These are phyloP conservation scores for Drymonia ruficornis DNA, from an alignment of 2,888 invertebrate species.

Conservation along the genomic window DNA sequence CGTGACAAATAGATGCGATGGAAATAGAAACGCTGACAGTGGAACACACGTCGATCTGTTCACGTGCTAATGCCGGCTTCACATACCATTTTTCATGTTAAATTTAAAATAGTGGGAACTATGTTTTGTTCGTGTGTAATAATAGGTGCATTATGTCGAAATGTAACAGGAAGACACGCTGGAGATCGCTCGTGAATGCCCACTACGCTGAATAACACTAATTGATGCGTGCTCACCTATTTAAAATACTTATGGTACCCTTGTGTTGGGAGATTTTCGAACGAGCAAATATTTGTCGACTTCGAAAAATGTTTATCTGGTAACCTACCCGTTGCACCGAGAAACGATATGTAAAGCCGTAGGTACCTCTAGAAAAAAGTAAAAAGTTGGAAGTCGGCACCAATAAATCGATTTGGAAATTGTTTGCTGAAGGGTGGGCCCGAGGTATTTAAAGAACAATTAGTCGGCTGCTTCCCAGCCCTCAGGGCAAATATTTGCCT, in stretches of 20 bases:
- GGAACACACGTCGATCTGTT: slow-evolving; percentile 74
- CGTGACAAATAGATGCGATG: slow-evolving; percentile 76
- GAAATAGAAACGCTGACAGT: slow-evolving; percentile 79
- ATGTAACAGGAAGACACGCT: slow-evolving; percentile 29
- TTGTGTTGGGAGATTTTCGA: slow-evolving; percentile 26
- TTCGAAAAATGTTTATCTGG: slow-evolving; percentile 61
- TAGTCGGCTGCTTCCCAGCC: slow-evolving; percentile 80
- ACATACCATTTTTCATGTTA: slow-evolving; percentile 81
- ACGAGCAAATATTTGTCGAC: slow-evolving; percentile 55
- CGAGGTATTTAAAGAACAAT: slow-evolving; percentile 83
- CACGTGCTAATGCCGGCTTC: slow-evolving; percentile 59
- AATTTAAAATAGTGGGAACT: slow-evolving; percentile 67
- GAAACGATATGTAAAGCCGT: slow-evolving; percentile 46
- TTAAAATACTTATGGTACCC: slow-evolving; percentile 8
- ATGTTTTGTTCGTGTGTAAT: slow-evolving; percentile 38
- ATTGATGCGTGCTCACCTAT: slow-evolving; percentile 7
- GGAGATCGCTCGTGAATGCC: slow-evolving; percentile 15
- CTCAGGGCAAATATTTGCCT: slow-evolving; percentile 79
- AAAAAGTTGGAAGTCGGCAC: slow-evolving; percentile 63
- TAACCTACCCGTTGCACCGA: slow-evolving; percentile 54
- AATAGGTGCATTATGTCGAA: slow-evolving; percentile 39
- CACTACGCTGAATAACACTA: slow-evolving; percentile 5
- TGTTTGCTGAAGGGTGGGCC: slow-evolving; percentile 77
- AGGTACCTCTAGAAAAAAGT: slow-evolving; percentile 48
- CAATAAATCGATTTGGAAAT: slow-evolving; percentile 77